Conservation (phyloP, 2,797 vertebrate species). For the Dendrocincla tyrannina region DNA sequence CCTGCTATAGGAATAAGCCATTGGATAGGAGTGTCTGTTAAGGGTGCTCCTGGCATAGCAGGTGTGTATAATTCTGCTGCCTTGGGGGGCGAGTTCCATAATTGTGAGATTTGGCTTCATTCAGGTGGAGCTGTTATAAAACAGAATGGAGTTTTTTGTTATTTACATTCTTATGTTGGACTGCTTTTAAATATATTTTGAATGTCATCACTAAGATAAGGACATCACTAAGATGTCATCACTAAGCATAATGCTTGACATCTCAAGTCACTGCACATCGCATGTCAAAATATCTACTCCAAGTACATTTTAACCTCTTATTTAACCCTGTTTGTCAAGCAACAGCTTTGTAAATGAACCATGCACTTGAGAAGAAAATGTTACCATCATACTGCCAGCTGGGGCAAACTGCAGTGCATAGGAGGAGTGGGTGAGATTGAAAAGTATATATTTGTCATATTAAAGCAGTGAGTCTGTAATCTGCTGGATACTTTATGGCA, state of each 20-base stretch:
- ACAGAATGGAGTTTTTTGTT: neutral
- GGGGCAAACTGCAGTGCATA: neutral
- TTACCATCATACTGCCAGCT: neutral
- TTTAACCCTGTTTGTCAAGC: neutral
- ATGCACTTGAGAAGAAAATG: neutral
- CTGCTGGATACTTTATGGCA: neutral
- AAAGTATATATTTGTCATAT: neutral
- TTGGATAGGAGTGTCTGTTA: neutral
- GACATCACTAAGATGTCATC: neutral
- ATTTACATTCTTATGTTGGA: neutral
- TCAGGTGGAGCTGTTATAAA: neutral
- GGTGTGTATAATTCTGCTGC: neutral
- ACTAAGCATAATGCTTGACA: neutral
- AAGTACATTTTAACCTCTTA: neutral
- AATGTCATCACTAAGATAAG: neutral
- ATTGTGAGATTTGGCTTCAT: neutral
- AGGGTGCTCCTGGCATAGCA: neutral
- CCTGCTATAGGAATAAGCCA: neutral
- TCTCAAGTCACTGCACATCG: neutral
- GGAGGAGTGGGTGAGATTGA: neutral
- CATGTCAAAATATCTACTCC: neutral
- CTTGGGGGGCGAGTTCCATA: neutral
- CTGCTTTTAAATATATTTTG: neutral
- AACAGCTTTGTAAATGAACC: neutral
- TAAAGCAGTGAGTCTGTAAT: neutral